A percentile compares a stretch with the other conserved stretches of the same genome.
Evolutionary conservation across 2,797 vertebrate genomes (phyloP).

Genomic region (Malacoctenus gilli): DNA sequence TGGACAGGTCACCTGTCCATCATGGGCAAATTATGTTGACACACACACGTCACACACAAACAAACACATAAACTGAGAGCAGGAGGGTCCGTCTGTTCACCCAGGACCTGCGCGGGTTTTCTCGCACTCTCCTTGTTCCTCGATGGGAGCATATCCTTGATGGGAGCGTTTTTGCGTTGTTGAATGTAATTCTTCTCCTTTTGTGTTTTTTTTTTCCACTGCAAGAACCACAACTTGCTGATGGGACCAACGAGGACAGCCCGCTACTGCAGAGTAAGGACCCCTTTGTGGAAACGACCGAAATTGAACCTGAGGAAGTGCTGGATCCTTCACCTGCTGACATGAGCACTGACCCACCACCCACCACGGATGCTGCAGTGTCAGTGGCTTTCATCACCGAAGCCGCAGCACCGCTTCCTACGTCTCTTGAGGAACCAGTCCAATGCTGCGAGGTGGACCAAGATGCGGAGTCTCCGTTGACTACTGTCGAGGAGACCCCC

Average conservation of each 20-base stretch:
- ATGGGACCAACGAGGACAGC: slow-evolving; percentile 18
- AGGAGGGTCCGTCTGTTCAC: too few species aligned
- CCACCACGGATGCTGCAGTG: slow-evolving; percentile 5
- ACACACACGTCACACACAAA: too few species aligned
- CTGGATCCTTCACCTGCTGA: slow-evolving; percentile 24
- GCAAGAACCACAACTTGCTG: slow-evolving; percentile 46
- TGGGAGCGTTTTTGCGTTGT: too few species aligned
- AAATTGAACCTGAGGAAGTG: slow-evolving; percentile 26
- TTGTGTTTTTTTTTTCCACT: slow-evolving; percentile 50
- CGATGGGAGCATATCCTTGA: too few species aligned
- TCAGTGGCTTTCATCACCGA: slow-evolving; percentile 15
- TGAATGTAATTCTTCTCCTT: too few species aligned
- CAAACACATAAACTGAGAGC: too few species aligned
- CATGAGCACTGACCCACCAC: not conserved
- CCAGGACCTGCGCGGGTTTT: too few species aligned
- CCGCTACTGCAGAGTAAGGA: slow-evolving; percentile 38
- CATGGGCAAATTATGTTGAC: too few species aligned
- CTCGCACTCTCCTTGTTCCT: too few species aligned
- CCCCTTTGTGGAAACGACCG: slow-evolving; percentile 18
- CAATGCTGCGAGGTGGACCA: slow-evolving; percentile 47
- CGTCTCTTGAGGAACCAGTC: slow-evolving; percentile 22
- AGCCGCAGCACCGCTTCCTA: slow-evolving; percentile 6
- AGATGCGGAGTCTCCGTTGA: slow-evolving; percentile 16
- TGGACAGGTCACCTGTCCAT: too few species aligned
- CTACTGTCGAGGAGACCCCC: slow-evolving; percentile 30